Evolutionary conservation across 2,113 vertebrate genomes (phyloP).

Genomic region (Marmota flaviventris): DNA sequence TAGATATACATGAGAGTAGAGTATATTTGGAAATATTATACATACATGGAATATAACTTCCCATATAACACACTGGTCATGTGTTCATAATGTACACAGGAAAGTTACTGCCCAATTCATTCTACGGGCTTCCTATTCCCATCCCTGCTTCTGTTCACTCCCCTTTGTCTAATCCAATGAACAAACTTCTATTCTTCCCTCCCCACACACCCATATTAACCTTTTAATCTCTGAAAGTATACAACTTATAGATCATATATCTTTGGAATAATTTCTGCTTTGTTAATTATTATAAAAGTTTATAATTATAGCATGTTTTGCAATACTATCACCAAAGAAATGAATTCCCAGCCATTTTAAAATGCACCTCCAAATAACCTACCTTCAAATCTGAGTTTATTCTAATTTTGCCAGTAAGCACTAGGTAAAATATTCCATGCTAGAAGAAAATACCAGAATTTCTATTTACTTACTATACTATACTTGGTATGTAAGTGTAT

Average conservation of each 20-base stretch:
- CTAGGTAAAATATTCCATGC: background rate
- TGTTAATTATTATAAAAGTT: background rate
- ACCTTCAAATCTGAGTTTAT: background rate
- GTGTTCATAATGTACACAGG: no score
- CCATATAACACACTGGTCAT: no score
- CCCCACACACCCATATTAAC: background rate
- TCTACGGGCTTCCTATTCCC: no score
- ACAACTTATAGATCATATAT: background rate
- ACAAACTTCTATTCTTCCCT: no score
- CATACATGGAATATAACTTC: no score
- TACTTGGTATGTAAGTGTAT: background rate
- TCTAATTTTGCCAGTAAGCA: background rate
- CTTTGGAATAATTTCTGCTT: background rate
- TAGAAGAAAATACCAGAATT: background rate
- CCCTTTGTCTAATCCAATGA: no score
- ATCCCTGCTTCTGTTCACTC: no score
- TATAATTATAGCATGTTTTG: background rate
- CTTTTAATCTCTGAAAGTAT: background rate
- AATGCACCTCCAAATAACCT: background rate
- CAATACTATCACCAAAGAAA: background rate
- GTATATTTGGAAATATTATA: no score
- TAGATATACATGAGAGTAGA: no score
- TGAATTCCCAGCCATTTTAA: background rate
- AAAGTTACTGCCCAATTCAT: no score
- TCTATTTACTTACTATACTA: background rate